Evolutionary conservation across 2,888 invertebrate genomes (phyloP).

Genomic region (Coronaproctus castanopsis): DNA sequence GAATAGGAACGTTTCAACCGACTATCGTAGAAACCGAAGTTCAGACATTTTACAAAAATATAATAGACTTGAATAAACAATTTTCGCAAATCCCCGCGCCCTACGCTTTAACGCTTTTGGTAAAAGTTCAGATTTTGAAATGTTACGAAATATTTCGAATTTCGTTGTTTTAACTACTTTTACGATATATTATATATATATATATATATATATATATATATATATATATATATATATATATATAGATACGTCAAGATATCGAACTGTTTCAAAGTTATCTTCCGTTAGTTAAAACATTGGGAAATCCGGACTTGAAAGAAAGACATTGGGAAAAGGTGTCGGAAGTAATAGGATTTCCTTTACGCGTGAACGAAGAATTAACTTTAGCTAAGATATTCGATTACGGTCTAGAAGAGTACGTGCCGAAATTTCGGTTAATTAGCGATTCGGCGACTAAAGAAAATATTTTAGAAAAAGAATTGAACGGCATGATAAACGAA

Average conservation of each 20-base stretch:
- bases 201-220: too few relatives aligned
- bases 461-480: slow-evolving; percentile 70
- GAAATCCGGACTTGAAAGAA: slow-evolving; percentile 80
- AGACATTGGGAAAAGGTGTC: slow-evolving; percentile 90
- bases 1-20: slow-evolving; percentile 67
- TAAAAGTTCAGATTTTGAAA: slow-evolving; percentile 33
- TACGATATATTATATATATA: too few relatives aligned
- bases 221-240: background rate
- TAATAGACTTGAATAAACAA: slow-evolving; percentile 71
- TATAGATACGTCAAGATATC: slow-evolving; percentile 41
- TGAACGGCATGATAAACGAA: slow-evolving; percentile 75
- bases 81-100: slow-evolving; percentile 59
- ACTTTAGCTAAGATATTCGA: slow-evolving; percentile 67
- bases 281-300: slow-evolving; percentile 80
- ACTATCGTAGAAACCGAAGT: slow-evolving; percentile 70
- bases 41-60: slow-evolving; percentile 48
- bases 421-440: slow-evolving; percentile 71
- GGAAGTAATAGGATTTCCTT: slow-evolving; percentile 82
- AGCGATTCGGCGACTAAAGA: slow-evolving; percentile 92
- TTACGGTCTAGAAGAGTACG: slow-evolving; percentile 70
- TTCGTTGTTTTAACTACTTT: too few relatives aligned
- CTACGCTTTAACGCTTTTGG: slow-evolving; percentile 44
- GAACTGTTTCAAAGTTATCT: slow-evolving; percentile 72
- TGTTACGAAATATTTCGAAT: slow-evolving; percentile 71
- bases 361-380: slow-evolving; percentile 59